Base-by-base conservation (phyloP, 2,113 vertebrate genomes). In the Poeciliopsis retropinna region DNA sequence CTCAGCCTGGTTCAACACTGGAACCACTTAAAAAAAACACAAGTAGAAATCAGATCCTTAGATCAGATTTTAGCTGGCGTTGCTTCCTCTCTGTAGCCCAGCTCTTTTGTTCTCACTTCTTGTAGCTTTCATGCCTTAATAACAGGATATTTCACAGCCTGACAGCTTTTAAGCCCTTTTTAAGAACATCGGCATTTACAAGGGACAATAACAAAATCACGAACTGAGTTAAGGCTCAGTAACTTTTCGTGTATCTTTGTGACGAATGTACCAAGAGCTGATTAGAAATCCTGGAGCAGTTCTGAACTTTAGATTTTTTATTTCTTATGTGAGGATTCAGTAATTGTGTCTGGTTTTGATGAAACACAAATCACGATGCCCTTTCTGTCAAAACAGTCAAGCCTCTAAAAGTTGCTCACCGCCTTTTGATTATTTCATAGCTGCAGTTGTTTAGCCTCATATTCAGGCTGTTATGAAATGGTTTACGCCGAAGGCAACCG, bases 371-470 rank as follows among this genome's bases (percentile, higher is more conserved):
- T 75, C 65, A 72, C n/a, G n/a, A 68, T 79, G 81, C 64, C 78
- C 68, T 85, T 80, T 79, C 57, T 72, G 39, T 80, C 64, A 64
- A 54, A 76, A 70, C 5, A 5, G 51, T 30, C 30, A 57, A 41
- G 64, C 32, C 31, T 80, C 65, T 32, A 54, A 62, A 70, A 72
- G 14, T 41, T 41, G 14, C 14, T 47, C 17, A 47, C 44, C 44
- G 17, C 17, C 15, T 17, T 47, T 17, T 65, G 68, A 28, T 73
- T 70, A 47, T 81, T 84, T 70, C 32, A 47, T 47, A 29, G 30
- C 32, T 72, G 63, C 31, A 10, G 37, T 30, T 51, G 32, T 80
- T 84, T 74, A 74, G 66, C 63, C 17, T 47, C 14, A 15, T 15
- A 5, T 54, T 31, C 39, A 68, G 63, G 64, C 31, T 82, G 76